These are phyloP conservation scores for Zaprionus bogoriensis DNA, from an alignment of 2,888 invertebrate genomes.

Conservation along the genomic window DNA sequence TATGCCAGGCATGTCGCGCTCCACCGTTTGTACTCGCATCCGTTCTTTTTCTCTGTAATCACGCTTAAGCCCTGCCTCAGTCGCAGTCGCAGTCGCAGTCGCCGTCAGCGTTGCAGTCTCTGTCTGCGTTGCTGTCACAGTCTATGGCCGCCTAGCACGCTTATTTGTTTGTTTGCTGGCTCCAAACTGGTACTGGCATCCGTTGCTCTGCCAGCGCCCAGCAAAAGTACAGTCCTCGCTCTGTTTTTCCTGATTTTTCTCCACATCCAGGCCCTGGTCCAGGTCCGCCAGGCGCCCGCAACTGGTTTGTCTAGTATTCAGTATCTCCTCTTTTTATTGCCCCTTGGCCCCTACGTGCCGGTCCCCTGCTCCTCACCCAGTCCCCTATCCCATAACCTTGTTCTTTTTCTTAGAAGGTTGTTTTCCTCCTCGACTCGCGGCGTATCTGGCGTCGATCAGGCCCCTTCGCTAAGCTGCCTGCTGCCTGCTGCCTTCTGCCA, in stretches of 20 bases:
- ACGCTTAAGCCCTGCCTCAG: conserved; percentile 55
- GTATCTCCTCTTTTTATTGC: conserved; percentile 42
- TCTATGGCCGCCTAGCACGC: conserved; percentile 65
- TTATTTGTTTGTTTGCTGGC: conserved; percentile 73
- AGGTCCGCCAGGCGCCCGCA: conserved; percentile 42
- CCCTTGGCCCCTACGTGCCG: conserved; percentile 4
- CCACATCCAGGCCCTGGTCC: conserved; percentile 38
- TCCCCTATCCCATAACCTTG: no score
- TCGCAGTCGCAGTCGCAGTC: conserved; percentile 5
- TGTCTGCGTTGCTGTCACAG: conserved; percentile 1
- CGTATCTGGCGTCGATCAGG: conserved; percentile 54
- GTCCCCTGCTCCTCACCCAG: no score
- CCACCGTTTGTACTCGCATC: conserved; percentile 46
- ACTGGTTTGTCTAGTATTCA: conserved; percentile 72
- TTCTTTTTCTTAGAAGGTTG: conserved; percentile 67
- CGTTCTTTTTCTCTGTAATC: conserved; percentile 60
- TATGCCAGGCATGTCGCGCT: conserved; percentile 68
- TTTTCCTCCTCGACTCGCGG: conserved; percentile 56
- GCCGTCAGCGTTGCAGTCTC: conserved; percentile 6
- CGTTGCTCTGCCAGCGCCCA: conserved; percentile 42
- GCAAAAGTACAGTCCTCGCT: conserved; percentile 63
- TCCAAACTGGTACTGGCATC: conserved; percentile 71
- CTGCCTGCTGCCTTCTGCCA: no score
- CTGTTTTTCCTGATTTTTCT: conserved; percentile 73
- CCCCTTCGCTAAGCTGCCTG: conserved; percentile 28